phyloP scores from a whole-genome alignment of 2,797 vertebrate genomes.

The Hypotaenidia philippensis region DNA sequence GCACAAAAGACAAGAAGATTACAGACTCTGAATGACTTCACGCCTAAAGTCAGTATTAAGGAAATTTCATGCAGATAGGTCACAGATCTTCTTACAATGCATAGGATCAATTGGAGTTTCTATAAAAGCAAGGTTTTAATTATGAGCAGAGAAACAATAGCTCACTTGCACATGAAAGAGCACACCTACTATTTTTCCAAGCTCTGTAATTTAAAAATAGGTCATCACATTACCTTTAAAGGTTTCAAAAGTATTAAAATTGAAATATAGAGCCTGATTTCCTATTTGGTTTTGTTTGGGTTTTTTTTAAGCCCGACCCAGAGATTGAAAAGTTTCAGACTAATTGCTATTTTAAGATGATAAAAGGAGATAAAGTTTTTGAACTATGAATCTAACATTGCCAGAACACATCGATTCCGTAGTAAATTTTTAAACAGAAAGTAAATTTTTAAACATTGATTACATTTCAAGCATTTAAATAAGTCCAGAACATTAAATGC shows the following conservation, averaged over 20 bases:
- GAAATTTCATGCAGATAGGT: background rate
- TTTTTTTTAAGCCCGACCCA: background rate
- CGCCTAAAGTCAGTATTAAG: background rate
- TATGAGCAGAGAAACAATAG: constrained; percentile 42
- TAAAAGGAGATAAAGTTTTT: constrained; percentile 18
- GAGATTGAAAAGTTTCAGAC: background rate
- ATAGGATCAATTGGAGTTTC: background rate
- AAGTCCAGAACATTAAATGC: constrained; percentile 25
- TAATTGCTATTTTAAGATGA: background rate
- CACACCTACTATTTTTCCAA: constrained; percentile 38
- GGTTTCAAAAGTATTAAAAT: background rate
- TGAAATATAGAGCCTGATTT: background rate
- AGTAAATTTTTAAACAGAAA: constrained; percentile 49
- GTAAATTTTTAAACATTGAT: constrained; percentile 43
- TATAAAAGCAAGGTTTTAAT: constrained; percentile 1
- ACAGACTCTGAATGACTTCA: background rate
- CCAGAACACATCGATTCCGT: constrained; percentile 32
- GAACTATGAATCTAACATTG: constrained; percentile 20
- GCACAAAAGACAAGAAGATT: background rate
- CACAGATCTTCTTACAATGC: background rate
- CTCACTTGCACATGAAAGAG: constrained; percentile 29
- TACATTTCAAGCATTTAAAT: constrained; percentile 51
- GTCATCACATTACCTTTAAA: constrained; percentile 6
- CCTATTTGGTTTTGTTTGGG: background rate
- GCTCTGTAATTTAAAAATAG: constrained; percentile 37